phyloP scores from a whole-genome alignment of 2,797 vertebrate genomes.

The Harpagifer antarcticus region DNA sequence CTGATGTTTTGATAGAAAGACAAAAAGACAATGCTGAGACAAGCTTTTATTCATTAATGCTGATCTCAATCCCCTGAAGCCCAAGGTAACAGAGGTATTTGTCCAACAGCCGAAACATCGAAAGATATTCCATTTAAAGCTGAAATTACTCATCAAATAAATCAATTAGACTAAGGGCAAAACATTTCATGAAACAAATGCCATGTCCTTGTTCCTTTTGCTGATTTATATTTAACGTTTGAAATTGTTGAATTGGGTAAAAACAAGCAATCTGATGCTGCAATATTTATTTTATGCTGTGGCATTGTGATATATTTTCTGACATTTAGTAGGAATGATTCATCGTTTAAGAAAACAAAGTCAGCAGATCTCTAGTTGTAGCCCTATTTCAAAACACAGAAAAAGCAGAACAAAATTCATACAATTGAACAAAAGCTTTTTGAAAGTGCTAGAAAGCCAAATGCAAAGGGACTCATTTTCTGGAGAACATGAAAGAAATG shows the following conservation, averaged over 20 bases:
- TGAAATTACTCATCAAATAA: background rate
- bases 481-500: background rate
- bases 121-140: background rate
- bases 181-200: too few species aligned
- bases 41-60: background rate
- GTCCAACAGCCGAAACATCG: background rate
- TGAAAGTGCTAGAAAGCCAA: background rate
- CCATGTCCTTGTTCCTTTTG: background rate
- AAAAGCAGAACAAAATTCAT: background rate
- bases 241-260: background rate
- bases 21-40: background rate
- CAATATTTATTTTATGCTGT: background rate
- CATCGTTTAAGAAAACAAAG: background rate
- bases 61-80: background rate
- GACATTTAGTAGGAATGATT: too few species aligned
- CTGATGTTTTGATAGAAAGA: constrained; percentile 41
- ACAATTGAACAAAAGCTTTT: background rate
- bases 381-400: background rate
- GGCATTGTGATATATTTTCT: too few species aligned
- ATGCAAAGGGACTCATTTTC: background rate
- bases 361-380: background rate
- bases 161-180: too few species aligned
- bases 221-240: background rate
- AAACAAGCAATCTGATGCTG: background rate
- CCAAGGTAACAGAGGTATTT: background rate